A percentile compares a stretch with the other conserved stretches of the same genome.
phyloP scores from a whole-genome alignment of 2,888 invertebrate genomes.

The Schizaphis graminum region DNA sequence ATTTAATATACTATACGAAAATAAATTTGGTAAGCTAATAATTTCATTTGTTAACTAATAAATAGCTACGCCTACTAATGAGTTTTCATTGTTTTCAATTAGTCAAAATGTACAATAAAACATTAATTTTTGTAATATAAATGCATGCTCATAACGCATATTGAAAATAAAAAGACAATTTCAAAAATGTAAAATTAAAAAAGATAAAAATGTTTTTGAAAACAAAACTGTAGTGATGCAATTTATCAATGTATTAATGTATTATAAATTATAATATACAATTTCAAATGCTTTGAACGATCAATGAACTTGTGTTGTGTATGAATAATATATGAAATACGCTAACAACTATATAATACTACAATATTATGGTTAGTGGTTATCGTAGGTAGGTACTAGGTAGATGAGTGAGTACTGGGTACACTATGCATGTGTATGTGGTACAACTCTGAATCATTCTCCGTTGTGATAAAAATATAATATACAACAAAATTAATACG shows the following conservation, averaged over 20 bases:
- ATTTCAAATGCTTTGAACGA: not conserved
- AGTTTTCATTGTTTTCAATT: not conserved
- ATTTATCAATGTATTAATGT: not conserved
- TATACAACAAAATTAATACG: not conserved
- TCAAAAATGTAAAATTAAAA: not conserved
- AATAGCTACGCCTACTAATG: not conserved
- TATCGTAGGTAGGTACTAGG: not conserved
- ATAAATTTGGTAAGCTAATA: not conserved
- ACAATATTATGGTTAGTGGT: not conserved
- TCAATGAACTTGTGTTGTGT: not conserved
- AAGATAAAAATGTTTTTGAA: not conserved
- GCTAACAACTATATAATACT: not conserved
- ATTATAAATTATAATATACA: not conserved
- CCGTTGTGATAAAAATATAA: not conserved
- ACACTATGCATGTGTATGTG: not conserved
- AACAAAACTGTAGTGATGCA: not conserved
- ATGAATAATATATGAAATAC: slow-evolving; percentile 23
- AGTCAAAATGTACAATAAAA: not conserved
- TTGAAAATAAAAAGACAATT: not conserved
- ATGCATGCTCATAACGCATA: not conserved
- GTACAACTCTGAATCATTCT: not conserved
- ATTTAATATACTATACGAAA: not conserved
- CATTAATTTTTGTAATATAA: not conserved
- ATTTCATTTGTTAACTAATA: not conserved
- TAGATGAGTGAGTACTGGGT: not conserved